A percentile compares a stretch with the other conserved stretches of the same genome.
phyloP scores from a whole-genome alignment of 2,888 invertebrate genomes.

The Drosophila macrospina region DNA sequence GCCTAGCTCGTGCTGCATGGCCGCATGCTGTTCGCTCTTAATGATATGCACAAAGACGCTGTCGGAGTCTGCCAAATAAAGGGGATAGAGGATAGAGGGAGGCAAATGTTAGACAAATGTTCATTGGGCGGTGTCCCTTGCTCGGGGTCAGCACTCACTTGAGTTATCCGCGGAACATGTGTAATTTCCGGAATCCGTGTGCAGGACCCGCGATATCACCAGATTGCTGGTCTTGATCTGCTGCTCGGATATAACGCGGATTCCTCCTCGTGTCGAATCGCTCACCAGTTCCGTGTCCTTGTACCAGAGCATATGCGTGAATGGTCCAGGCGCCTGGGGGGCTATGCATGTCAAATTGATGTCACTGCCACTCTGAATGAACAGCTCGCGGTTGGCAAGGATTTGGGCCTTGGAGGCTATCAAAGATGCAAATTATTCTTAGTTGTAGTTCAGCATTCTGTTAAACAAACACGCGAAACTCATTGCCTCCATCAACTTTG shows the following conservation, averaged over 20 bases:
- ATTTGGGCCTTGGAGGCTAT: constrained; percentile 96
- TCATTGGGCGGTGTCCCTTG: background rate
- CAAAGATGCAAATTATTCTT: constrained; percentile 44
- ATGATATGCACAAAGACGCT: constrained; percentile 93
- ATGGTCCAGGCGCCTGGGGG: constrained; percentile 89
- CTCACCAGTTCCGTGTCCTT: constrained; percentile 93
- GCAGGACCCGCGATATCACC: constrained; percentile 89
- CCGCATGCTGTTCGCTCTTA: constrained; percentile 90
- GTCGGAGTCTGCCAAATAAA: constrained; percentile 89
- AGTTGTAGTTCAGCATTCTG: constrained; percentile 26
- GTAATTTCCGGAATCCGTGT: constrained; percentile 91
- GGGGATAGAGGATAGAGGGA: background rate
- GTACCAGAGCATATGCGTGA: constrained; percentile 93
- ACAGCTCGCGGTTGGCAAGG: constrained; percentile 93
- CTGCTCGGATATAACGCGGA: constrained; percentile 94
- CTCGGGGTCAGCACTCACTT: constrained; percentile 84
- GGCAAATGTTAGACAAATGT: constrained; percentile 5
- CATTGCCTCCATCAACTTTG: no score
- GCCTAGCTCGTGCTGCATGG: constrained; percentile 87
- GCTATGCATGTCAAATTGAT: constrained; percentile 96
- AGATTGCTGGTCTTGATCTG: constrained; percentile 93
- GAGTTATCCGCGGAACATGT: constrained; percentile 95
- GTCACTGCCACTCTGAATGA: constrained; percentile 95
- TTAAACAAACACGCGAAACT: constrained; percentile 25
- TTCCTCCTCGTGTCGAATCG: constrained; percentile 94